Percentiles rank a stretch among this genome's conserved stretches.
These are phyloP conservation scores for Neodiprion lecontei DNA, from an alignment of 1,140 invertebrate genomes.

Conservation along the genomic window DNA sequence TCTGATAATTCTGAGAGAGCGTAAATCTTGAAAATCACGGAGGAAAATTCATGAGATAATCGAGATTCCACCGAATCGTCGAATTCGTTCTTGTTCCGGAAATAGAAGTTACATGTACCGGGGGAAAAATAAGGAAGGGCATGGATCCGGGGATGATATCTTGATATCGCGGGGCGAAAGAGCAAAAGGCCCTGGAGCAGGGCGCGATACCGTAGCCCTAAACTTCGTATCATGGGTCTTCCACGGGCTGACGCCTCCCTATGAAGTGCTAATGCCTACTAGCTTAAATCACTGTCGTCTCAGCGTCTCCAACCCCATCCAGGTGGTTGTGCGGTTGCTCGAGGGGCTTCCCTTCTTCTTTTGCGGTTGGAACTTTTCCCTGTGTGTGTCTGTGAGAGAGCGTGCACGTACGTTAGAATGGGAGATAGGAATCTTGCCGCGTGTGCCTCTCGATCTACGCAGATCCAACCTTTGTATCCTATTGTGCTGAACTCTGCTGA, in stretches of 20 bases:
- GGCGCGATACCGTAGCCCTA: constrained; percentile 21
- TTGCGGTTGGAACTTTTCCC: not conserved
- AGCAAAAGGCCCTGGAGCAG: constrained; percentile 1
- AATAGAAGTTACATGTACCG: too few species aligned
- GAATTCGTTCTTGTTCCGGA: too few species aligned
- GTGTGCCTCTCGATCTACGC: not conserved
- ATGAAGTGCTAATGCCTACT: constrained; percentile 45
- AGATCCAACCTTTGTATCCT: not conserved
- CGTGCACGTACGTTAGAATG: too few species aligned
- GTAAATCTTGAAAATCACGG: too few species aligned
- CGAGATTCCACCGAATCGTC: too few species aligned
- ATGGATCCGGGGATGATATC: too few species aligned
- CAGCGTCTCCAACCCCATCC: constrained; percentile 9
- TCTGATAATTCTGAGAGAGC: too few species aligned
- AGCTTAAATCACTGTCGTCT: constrained; percentile 37
- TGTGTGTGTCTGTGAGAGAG: too few species aligned
- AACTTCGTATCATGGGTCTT: constrained; percentile 22
- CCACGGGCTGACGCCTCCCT: constrained; percentile 21
- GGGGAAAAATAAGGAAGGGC: not conserved
- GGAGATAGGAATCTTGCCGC: not conserved
- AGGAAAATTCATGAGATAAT: too few species aligned
- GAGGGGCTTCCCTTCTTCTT: not conserved
- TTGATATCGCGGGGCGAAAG: not conserved
- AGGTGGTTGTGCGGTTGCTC: not conserved
- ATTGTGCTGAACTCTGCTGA: not conserved